Base-by-base conservation (phyloP, 2,888 invertebrate genomes). In the Hetaerina titia region DNA sequence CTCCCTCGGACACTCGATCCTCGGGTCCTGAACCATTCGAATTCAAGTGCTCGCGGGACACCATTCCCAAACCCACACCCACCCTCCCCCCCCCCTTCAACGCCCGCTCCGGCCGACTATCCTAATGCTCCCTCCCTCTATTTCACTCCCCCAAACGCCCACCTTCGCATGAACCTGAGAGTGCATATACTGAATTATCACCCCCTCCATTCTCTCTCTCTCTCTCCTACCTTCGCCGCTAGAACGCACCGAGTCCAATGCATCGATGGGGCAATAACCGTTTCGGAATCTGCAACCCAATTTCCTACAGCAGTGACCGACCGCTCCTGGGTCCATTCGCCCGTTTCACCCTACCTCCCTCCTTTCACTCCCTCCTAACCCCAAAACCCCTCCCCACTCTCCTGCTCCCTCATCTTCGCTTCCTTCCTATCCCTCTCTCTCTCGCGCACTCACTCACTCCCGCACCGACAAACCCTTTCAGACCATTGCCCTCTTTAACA, bases 231-330 rank as follows among this genome's bases (percentile, higher is more conserved):
- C 63, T 63, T 60, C 56, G n/a, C 9, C 56, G 69, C 25, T 31
- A n/a, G 92, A 64, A 15, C 90, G 69, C 25, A 63, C 90, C 90
- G 60, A 81, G 81, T 45, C 64, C 90, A 19, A 45, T 19, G 63
- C 69, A 69, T 92, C 92, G 64, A 63, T 92, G 92, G 69, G 69
- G 92, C 92, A 69, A 92, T 92, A 92, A 92, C 64, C 92, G 92
- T 74, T 64, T 63, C 69, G 64, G 92, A 69, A 92, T 92, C 92
- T 92, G 92, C 92, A 74, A n/a, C 56, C 69, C 56, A 81, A 81
- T 81, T 81, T 31, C 81, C 81, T 81, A 31, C 81, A 22, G 81
- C 7, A 31, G 31, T 56, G 56, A 69, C 69, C 64, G 45, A 64
- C 64, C 45, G 22, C 92, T 17, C 92, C 45, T n/a, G 11, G 69